A percentile compares a stretch with the other conserved stretches of the same genome.
phyloP scores from a whole-genome alignment of 2,113 vertebrate species.

The Cochlearius cochlearius region DNA sequence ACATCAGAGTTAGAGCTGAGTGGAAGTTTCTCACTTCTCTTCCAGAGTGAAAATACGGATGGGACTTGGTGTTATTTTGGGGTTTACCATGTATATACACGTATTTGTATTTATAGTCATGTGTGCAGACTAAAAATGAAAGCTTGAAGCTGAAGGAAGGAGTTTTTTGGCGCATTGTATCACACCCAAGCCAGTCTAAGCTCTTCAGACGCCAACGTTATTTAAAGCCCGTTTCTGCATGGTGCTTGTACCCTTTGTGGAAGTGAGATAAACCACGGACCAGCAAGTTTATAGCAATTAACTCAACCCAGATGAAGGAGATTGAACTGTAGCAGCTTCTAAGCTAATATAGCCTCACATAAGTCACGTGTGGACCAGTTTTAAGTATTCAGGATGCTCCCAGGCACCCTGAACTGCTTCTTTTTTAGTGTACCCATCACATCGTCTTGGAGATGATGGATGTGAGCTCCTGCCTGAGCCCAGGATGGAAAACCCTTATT shows the following conservation, averaged over 20 bases:
- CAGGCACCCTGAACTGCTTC: not conserved
- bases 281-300: not conserved
- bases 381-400: not conserved
- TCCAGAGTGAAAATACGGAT: not conserved
- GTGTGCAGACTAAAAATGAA: not conserved
- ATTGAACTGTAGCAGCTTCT: not conserved
- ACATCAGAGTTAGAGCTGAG: not conserved
- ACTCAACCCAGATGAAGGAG: not conserved
- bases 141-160: not conserved
- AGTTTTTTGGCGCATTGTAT: rapidly evolving
- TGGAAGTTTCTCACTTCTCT: conserved; percentile 30
- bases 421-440: not conserved
- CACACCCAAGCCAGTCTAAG: not conserved
- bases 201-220: not conserved
- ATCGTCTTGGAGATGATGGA: not conserved
- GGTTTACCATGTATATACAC: rapidly evolving
- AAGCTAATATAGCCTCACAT: not conserved
- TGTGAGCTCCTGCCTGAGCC: not conserved
- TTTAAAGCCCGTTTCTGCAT: rapidly evolving
- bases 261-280: not conserved
- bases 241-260: rapidly evolving
- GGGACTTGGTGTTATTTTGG: not conserved
- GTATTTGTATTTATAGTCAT: not conserved
- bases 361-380: not conserved
- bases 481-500: not conserved